Conservation (phyloP, 2,888 invertebrate species). For the Sisyra nigra region DNA sequence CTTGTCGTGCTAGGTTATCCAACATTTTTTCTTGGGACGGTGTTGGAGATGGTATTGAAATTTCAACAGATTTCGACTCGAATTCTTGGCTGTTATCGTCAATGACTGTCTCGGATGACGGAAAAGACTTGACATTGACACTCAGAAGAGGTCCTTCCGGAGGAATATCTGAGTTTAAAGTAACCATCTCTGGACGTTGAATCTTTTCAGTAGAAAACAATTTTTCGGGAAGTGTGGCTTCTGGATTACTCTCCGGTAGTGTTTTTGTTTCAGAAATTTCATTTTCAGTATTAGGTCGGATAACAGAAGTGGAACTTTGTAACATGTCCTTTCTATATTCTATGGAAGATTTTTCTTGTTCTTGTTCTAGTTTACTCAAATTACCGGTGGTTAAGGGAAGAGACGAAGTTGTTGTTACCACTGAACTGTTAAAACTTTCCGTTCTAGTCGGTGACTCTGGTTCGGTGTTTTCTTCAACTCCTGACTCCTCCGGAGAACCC, state of each 20-base stretch:
- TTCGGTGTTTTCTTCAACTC: conserved; percentile 21
- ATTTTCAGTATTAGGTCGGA: not conserved
- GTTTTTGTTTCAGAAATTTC: not conserved
- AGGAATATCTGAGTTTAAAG: conserved; percentile 8
- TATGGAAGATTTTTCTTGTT: too few relatives aligned
- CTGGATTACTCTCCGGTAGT: not conserved
- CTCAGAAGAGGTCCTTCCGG: conserved; percentile 19
- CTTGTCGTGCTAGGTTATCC: conserved; percentile 44
- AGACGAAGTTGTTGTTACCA: too few relatives aligned
- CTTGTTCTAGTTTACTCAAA: too few relatives aligned
- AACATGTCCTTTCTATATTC: too few relatives aligned
- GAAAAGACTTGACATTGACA: conserved; percentile 33
- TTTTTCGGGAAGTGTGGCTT: not conserved
- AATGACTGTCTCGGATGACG: conserved; percentile 38
- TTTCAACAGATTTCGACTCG: conserved; percentile 45
- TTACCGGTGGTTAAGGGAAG: too few relatives aligned
- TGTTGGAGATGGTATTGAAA: conserved; percentile 47
- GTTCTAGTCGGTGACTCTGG: conserved; percentile 6
- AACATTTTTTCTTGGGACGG: conserved; percentile 46
- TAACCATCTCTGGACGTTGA: not conserved
- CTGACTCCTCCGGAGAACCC: conserved; percentile 38
- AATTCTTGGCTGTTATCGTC: conserved; percentile 37
- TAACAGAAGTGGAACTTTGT: not conserved
- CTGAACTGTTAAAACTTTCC: too few relatives aligned
- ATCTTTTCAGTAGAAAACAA: too few relatives aligned